Conservation (phyloP, 2,113 vertebrate species). For the Phainopepla nitens region DNA sequence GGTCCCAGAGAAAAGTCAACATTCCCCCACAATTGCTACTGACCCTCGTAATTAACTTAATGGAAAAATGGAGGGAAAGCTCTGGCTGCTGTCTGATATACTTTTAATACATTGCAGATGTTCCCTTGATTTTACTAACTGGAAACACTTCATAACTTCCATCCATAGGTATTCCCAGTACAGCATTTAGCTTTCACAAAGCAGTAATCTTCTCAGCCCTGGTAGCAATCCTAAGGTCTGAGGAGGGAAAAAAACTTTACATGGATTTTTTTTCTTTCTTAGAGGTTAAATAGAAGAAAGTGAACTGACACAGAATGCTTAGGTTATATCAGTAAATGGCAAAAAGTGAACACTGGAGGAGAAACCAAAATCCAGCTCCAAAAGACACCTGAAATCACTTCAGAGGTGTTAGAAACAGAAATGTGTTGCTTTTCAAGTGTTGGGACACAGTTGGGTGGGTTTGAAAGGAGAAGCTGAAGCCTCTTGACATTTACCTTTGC, state of each 20-base stretch:
- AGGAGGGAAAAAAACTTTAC: not conserved
- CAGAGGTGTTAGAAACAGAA: not conserved
- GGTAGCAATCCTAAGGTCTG: not conserved
- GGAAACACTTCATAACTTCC: slow-evolving; percentile 29
- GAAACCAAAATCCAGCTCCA: not conserved
- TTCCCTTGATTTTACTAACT: slow-evolving; percentile 11
- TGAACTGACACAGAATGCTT: not conserved
- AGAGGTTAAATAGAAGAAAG: not conserved
- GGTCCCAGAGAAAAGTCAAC: not conserved
- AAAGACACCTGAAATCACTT: not conserved
- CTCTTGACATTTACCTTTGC: not conserved
- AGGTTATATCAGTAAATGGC: not conserved
- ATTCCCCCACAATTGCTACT: not conserved
- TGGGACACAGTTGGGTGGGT: not conserved
- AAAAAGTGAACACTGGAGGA: not conserved
- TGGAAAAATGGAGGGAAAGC: not conserved
- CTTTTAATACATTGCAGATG: slow-evolving; percentile 24
- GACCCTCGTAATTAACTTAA: not conserved
- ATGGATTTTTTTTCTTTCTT: not conserved
- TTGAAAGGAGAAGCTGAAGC: not conserved
- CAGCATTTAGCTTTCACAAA: not conserved
- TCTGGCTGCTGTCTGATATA: not conserved
- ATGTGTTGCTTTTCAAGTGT: not conserved
- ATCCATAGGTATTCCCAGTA: not conserved
- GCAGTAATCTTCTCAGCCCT: not conserved